Evolutionary conservation across 2,113 vertebrate genomes (phyloP), one percentile per base, ranked within the genome.

Genomic region (Saccopteryx bilineata): DNA sequence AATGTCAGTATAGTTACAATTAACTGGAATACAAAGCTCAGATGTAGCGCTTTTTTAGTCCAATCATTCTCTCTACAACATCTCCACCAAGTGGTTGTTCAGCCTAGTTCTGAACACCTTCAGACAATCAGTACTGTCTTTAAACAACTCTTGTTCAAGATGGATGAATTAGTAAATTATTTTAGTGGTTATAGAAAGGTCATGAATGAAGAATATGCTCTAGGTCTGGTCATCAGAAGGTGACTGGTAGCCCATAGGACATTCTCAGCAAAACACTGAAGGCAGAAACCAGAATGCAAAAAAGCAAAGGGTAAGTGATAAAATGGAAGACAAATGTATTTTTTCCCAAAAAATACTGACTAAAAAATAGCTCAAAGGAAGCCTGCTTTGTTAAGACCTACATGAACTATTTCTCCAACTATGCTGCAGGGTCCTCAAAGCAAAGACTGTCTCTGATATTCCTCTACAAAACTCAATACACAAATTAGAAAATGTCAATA

Each of bases 41-140:
- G 61, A 26, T 65, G 24, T 87, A 88, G 31, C 54, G 26, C 24
- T 71, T 61, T 80, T 80, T 96, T 63, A 69, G 78, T 82, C 17
- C 58, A 92, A 28, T 65, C 89, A 90, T 94, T 97, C 78, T 97
- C 80, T 97, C 96, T 97, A 87, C 97, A 96, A 96, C 54, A 95
- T 93, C 96, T 95, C 96, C 97, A 97, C 97, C 94, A 97, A 97
- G 97, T 96, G 96, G 95, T 52, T 93, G 79, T 79, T 95, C 60
- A 68, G 81, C 76, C 95, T 90, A 65, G 63, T 33, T 65, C 39
- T 87, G 80, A 72, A 85, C 14, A 96, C 48, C 60, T 94, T 92
- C 28, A 52, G 66, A 96, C 10, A 65, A 19, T 79, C 65, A 92
- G n/a, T 63, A n/a, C 66, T 61, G 78, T 92, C 65, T 93, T 86